These are phyloP conservation scores for Datnioides undecimradiatus DNA, from an alignment of 2,113 vertebrate genomes.

Conservation along the genomic window DNA sequence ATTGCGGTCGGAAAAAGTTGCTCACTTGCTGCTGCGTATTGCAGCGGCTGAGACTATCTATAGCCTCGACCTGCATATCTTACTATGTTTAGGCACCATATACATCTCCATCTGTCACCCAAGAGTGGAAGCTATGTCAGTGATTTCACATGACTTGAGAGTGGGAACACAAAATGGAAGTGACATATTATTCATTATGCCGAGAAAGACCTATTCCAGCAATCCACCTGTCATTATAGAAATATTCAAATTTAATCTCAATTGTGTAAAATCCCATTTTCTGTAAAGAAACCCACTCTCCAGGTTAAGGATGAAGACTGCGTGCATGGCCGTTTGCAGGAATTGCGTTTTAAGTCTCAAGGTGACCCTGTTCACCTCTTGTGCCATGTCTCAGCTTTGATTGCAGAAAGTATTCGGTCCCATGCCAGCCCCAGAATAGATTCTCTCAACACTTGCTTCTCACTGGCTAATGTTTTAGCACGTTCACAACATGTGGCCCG, in stretches of 20 bases:
- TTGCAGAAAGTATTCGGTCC: conserved; percentile 46
- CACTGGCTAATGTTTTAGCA: conserved; percentile 29
- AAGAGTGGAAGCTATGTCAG: conserved; percentile 68
- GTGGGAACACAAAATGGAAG: conserved; percentile 15
- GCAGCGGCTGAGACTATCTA: conserved; percentile 65
- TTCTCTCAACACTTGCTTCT: conserved; percentile 22
- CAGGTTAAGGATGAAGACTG: neutral
- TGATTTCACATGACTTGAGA: conserved; percentile 62
- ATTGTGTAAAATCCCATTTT: neutral
- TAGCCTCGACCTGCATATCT: conserved; percentile 76
- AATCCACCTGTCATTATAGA: neutral
- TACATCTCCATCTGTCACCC: conserved; percentile 73
- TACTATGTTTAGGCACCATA: conserved; percentile 73
- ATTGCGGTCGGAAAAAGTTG: conserved; percentile 66
- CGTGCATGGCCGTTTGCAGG: neutral
- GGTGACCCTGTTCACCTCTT: conserved; percentile 45
- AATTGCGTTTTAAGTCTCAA: conserved; percentile 7
- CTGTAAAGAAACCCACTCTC: neutral
- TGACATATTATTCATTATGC: neutral
- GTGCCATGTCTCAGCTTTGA: conserved; percentile 25
- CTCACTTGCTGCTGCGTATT: conserved; percentile 40
- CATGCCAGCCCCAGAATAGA: conserved; percentile 65
- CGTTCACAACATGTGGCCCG: conserved; percentile 15
- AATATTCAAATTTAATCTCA: neutral
- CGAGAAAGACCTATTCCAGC: neutral